phyloP scores from a whole-genome alignment of 2,113 vertebrate genomes.

The Poicephalus gulielmi region DNA sequence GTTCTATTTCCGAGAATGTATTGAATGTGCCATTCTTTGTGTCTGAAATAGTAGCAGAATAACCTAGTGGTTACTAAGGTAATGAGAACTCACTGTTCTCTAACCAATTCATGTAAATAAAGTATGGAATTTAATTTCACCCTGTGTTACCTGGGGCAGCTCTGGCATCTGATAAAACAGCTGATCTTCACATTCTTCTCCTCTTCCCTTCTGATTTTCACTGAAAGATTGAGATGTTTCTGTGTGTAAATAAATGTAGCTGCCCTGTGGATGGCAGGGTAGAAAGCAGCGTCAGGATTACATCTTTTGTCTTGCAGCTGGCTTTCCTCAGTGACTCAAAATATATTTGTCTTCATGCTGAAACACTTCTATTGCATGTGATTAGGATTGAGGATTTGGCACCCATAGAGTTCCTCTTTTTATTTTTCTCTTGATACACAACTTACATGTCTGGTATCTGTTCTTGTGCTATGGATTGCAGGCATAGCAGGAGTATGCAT shows the following conservation, averaged over 20 bases:
- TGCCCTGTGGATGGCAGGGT: background rate
- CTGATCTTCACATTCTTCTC: constrained; percentile 9
- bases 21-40: background rate
- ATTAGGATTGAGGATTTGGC: background rate
- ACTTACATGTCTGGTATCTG: background rate
- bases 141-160: constrained; percentile 32
- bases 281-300: background rate
- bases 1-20: background rate
- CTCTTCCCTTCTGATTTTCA: background rate
- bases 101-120: constrained; percentile 38
- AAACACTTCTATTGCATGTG: background rate
- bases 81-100: background rate
- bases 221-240: background rate
- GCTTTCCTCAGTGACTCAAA: background rate
- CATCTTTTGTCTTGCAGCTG: background rate
- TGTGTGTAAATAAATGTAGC: constrained; percentile 18
- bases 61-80: constrained; percentile 20
- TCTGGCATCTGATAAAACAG: constrained; percentile 46
- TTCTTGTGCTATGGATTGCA: background rate
- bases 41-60: constrained; percentile 25
- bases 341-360: background rate
- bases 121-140: constrained; percentile 56
- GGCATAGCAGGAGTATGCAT: background rate
- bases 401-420: background rate
- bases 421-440: background rate